A percentile compares a stretch with the other conserved stretches of the same genome.
Conservation (phyloP, 2,113 vertebrate genomes). For the human region DNA sequence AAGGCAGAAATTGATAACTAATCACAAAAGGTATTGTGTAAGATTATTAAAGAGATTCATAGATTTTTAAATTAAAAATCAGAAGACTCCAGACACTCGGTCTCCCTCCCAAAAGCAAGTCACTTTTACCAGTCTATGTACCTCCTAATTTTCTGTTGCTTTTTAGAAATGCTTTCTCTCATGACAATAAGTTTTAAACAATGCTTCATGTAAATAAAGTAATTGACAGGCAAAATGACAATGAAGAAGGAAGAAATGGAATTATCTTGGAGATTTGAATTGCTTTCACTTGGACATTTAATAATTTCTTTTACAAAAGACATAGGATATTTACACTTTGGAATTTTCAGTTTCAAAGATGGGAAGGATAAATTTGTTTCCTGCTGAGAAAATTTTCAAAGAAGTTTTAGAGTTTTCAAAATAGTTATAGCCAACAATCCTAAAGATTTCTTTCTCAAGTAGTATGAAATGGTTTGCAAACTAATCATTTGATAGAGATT, state of each 20-base stretch:
- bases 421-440: constrained; percentile 68
- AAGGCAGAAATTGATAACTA: constrained; percentile 46
- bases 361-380: constrained; percentile 65
- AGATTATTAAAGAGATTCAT: constrained; percentile 23
- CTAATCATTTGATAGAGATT: constrained; percentile 78
- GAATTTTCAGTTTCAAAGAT: constrained; percentile 70
- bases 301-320: constrained; percentile 62
- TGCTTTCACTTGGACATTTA: constrained; percentile 42
- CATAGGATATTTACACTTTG: constrained; percentile 72
- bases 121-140: background rate
- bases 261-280: constrained; percentile 58
- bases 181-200: background rate
- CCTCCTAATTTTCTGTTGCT: background rate
- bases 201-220: background rate
- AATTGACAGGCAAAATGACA: constrained; percentile 15
- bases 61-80: constrained; percentile 46
- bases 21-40: constrained; percentile 5
- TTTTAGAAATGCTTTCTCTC: constrained; percentile 15
- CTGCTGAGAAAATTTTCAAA: constrained; percentile 68
- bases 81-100: background rate
- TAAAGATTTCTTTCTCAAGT: constrained; percentile 77
- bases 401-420: constrained; percentile 66
- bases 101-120: background rate
- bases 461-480: constrained; percentile 70
- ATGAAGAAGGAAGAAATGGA: constrained; percentile 38